Evolutionary conservation across 1,140 invertebrate species (phyloP), one percentile per base, ranked within the genome.

Genomic region (Neomicropteryx cornuta): DNA sequence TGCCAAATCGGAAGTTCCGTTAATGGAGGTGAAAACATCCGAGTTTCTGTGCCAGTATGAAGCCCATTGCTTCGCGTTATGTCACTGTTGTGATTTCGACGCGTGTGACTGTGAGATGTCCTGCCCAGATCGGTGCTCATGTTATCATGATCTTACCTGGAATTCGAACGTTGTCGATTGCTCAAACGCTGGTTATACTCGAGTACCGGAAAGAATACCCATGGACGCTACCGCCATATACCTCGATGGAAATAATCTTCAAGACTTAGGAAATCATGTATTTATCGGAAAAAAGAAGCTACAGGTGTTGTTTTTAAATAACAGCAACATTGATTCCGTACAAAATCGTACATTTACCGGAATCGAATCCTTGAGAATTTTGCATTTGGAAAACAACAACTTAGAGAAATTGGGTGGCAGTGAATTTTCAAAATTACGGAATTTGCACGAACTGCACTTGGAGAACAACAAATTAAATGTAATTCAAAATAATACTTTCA

Each of bases 21-120:
- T 91, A 32, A 66, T 86, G 2, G 78, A 85, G 56, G 77, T 86
- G 6, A 79, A 82, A 53, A 71, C 81, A 6, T 81, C 83, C 3
- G 82, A 89, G 55, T 91, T 90, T 62, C 68, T 92, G 34, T 92
- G 87, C 60, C 75, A 77, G 21, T 92, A 92, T 66, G 79, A 84
- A 52, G 80, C 81, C 14, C 87, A 91, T 56, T 91, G 87, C 63
- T 90, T 88, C 59, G 79, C 85, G 14, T 66, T 89, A 16, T 91
- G 87, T 57, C 85, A 89, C 60, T 92, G 87, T 62, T 92, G 87
- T 62, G 86, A 90, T 48, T 90, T 87, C 64, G 86, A 89, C 60
- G 86, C 87, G 27, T 92, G 88, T 62, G 86, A 90, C 58, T 90
- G 87, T 55, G 81, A 89, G 65, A 90, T 90, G 86, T 87, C 82